Percentiles rank a stretch among this genome's conserved stretches.
Evolutionary conservation across 2,888 invertebrate species (phyloP).

Genomic region (Heliconius erato): DNA sequence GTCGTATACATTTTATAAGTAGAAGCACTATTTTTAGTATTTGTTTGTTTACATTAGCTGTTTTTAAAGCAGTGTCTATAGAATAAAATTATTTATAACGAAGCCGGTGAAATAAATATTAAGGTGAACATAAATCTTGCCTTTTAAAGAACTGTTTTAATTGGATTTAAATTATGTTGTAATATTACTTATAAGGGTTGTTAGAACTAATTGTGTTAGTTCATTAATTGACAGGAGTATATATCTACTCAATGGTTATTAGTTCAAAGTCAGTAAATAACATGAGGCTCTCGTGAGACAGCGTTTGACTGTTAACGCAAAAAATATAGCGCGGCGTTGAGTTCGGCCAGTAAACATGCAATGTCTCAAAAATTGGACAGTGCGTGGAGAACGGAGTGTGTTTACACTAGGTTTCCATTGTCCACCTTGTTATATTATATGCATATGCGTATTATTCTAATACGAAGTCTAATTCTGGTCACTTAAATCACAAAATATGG

Average conservation of each 20-base stretch:
- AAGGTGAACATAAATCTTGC: background rate
- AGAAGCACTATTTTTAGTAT: background rate
- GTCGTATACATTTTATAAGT: background rate
- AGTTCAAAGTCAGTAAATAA: background rate
- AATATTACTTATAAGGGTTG: background rate
- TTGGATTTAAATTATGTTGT: background rate
- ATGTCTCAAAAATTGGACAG: too few species aligned
- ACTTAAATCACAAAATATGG: too few species aligned
- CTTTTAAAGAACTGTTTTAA: background rate
- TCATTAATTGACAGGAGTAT: background rate
- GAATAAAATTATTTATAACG: slow-evolving; percentile 3
- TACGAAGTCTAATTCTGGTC: too few species aligned
- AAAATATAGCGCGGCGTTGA: too few species aligned
- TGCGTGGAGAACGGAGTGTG: too few species aligned
- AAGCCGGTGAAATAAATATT: background rate
- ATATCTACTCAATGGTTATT: background rate
- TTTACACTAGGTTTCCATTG: too few species aligned
- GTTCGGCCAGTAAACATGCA: too few species aligned
- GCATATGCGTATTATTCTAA: too few species aligned
- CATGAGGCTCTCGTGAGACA: too few species aligned
- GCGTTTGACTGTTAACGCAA: too few species aligned
- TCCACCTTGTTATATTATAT: too few species aligned
- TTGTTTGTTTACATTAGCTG: background rate
- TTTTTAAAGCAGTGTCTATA: background rate
- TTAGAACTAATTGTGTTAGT: background rate